Base-by-base conservation (phyloP, 2,113 vertebrate genomes). In the Misgurnus anguillicaudatus region DNA sequence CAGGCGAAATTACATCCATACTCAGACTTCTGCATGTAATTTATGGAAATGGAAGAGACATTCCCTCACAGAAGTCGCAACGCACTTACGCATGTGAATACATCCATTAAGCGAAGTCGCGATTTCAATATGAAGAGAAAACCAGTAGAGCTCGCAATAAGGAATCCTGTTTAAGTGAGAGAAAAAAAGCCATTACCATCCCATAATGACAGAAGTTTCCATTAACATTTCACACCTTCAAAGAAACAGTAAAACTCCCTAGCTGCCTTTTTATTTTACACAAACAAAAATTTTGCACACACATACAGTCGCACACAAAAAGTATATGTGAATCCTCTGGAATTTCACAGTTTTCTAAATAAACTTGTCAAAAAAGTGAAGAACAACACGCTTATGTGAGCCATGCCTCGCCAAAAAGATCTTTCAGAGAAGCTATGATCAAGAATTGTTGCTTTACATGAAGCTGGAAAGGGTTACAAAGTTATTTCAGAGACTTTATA, bases 1-100 rank as follows among this genome's bases (percentile, higher is more conserved):
- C 80, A 82, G 55, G 78, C 53, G 65, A 69, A 58, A 79, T 86
- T 84, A 82, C 80, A 76, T 78, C 78, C 72, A 73, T 85, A 62
- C 73, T 16, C 77, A 65, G 71, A 65, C 80, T 58, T 70, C 76
- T 64, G 67, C 53, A 9, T 48, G 73, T 81, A 76, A 85, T 86
- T 88, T 83, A 85, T 81, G 82, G 82, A 87, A 78, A 85, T 82
- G 77, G 81, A 80, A 61, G 61, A 83, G 75, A 78, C 64, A 14
- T 80, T 36, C 39, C 48, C 55, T 63, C 66, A 47, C 74, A 58
- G 79, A 61, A 76, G 41, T 47, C 79, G 48, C 31, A 5, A 9
- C 1, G 42, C 68, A 80, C 75, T 82, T 85, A 72, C 73, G 78
- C 83, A 81, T 77, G 82, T 66, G 61, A 77, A 77, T 82, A 77